phyloP scores from a whole-genome alignment of 2,113 vertebrate genomes.

The Sphyrna mokarran region DNA sequence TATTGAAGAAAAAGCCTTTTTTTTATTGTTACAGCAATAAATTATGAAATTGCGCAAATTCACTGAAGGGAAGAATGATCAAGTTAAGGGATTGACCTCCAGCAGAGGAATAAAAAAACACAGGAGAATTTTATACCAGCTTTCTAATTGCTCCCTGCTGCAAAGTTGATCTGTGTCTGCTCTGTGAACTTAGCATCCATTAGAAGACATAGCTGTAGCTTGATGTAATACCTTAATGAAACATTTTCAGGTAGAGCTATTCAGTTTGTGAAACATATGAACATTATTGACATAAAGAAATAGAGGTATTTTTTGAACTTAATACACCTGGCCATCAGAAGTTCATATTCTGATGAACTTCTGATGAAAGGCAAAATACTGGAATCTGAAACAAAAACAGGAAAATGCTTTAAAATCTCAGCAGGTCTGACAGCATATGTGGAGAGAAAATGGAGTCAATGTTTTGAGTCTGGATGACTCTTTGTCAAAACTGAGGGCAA shows the following conservation, averaged over 20 bases:
- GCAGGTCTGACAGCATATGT: no score
- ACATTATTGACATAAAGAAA: not conserved
- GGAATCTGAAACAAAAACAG: no score
- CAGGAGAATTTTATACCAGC: not conserved
- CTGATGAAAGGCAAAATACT: no score
- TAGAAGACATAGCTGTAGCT: not conserved
- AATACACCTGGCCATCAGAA: not conserved
- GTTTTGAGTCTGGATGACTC: no score
- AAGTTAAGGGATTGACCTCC: not conserved
- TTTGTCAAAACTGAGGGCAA: no score
- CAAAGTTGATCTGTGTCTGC: not conserved
- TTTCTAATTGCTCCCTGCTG: not conserved
- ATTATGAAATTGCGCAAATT: no score
- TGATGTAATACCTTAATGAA: not conserved
- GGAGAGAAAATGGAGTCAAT: no score
- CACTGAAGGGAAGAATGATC: not conserved
- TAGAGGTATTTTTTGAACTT: not conserved
- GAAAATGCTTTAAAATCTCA: no score
- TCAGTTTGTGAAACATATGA: not conserved
- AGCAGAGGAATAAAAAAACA: not conserved
- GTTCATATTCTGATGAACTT: no score
- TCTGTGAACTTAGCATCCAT: not conserved
- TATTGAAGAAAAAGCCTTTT: not conserved
- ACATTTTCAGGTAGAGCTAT: not conserved
- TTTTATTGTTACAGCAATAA: slow-evolving; percentile 15